Conservation (phyloP, 37 sponge, comb jelly and placozoan genomes). For the Ianthella basta region DNA sequence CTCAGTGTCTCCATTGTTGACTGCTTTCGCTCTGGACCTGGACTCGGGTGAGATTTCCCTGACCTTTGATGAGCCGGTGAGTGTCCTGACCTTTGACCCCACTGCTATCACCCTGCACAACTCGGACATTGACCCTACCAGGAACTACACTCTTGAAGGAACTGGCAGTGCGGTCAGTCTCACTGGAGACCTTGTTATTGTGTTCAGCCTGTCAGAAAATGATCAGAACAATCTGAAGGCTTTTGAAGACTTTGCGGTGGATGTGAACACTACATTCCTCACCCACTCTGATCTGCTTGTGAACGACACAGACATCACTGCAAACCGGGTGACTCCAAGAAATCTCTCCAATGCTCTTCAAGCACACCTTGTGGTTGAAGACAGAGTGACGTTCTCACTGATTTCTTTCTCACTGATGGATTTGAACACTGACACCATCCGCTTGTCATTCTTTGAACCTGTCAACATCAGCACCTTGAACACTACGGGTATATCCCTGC, state of each 20-base stretch:
- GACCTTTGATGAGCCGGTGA: slow-evolving; percentile 83
- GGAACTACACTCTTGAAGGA: slow-evolving; percentile 61
- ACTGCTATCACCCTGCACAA: slow-evolving; percentile 69
- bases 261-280: slow-evolving; percentile 61
- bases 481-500: slow-evolving; percentile 50
- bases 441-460: slow-evolving; percentile 73
- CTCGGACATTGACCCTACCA: slow-evolving; percentile 15
- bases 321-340: slow-evolving; percentile 42
- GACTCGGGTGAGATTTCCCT: slow-evolving; percentile 58
- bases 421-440: slow-evolving; percentile 37
- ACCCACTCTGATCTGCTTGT: slow-evolving; percentile 44
- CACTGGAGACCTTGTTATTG: slow-evolving; percentile 32
- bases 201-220: slow-evolving; percentile 41
- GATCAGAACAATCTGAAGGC: slow-evolving; percentile 71
- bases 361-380: slow-evolving; percentile 40
- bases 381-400: slow-evolving; percentile 38
- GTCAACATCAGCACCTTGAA: slow-evolving; percentile 73
- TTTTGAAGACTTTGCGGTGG: slow-evolving; percentile 70
- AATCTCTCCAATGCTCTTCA: slow-evolving; percentile 27
- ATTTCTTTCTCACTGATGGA: slow-evolving; percentile 45
- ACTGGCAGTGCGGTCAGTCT: slow-evolving; percentile 34
- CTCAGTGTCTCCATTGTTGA: slow-evolving; percentile 53
- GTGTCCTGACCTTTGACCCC: slow-evolving; percentile 50
- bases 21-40: slow-evolving; percentile 55
- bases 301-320: slow-evolving; percentile 42